These are phyloP conservation scores for Eptatretus burgeri DNA, from an alignment of 2,113 vertebrate species.

Conservation along the genomic window DNA sequence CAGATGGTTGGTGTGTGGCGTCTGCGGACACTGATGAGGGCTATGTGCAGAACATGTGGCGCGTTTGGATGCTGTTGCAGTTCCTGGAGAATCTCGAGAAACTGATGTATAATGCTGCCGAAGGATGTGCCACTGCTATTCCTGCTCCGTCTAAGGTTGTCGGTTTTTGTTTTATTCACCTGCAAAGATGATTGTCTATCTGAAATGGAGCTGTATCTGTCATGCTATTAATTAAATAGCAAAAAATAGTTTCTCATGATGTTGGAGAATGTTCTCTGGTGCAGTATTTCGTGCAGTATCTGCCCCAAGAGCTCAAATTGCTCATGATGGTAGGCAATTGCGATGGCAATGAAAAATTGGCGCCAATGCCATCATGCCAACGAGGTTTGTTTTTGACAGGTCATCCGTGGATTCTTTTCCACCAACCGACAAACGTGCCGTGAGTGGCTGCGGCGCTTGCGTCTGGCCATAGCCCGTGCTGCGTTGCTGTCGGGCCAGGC, in stretches of 20 bases:
- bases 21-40: conserved; percentile 30
- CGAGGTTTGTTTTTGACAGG: conserved; percentile 17
- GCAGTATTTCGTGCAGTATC: neutral
- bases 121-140: conserved; percentile 78
- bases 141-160: conserved; percentile 73
- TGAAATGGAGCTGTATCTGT: neutral
- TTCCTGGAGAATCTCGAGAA: conserved; percentile 90
- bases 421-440: conserved; percentile 93
- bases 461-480: conserved; percentile 78
- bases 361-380: neutral
- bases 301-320: neutral
- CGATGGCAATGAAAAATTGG: neutral
- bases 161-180: neutral
- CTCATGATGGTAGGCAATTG: neutral
- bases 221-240: too few relatives aligned
- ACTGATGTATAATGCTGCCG: conserved; percentile 93
- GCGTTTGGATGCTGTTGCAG: conserved; percentile 68
- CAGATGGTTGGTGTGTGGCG: too few relatives aligned
- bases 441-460: conserved; percentile 79
- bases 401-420: conserved; percentile 82
- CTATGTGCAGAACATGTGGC: conserved; percentile 67
- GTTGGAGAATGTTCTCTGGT: neutral
- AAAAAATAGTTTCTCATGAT: too few relatives aligned
- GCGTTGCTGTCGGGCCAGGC: conserved; percentile 81
- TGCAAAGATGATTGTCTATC: neutral